These are phyloP conservation scores for Pomacea maculata DNA, from an alignment of 1,140 invertebrate genomes.

Conservation along the genomic window DNA sequence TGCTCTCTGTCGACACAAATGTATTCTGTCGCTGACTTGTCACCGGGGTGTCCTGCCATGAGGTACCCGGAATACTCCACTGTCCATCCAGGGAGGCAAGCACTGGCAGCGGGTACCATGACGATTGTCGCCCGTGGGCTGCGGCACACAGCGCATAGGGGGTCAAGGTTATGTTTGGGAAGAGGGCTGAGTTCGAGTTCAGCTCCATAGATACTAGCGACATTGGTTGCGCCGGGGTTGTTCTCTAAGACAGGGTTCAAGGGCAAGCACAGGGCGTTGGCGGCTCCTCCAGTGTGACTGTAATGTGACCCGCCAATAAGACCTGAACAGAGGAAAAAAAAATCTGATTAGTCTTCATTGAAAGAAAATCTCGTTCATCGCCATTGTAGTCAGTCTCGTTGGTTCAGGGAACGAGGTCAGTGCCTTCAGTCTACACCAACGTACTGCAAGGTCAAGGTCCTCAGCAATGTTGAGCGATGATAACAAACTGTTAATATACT, in stretches of 20 bases:
- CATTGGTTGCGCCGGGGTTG: not conserved
- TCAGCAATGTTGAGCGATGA: too few relatives aligned
- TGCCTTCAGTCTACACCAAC: too few relatives aligned
- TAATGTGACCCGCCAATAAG: slow-evolving; percentile 26
- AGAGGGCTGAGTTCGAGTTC: slow-evolving; percentile 28
- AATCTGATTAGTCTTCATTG: too few relatives aligned
- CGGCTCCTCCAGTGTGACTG: slow-evolving; percentile 9
- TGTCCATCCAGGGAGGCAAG: slow-evolving; percentile 28
- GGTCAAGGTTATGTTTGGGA: slow-evolving; percentile 17
- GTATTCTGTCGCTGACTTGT: slow-evolving; percentile 23
- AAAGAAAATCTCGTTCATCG: too few relatives aligned
- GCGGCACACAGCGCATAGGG: slow-evolving; percentile 32
- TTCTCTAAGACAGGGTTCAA: slow-evolving; percentile 25
- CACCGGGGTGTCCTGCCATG: slow-evolving; percentile 20
- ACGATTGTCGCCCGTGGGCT: slow-evolving; percentile 6
- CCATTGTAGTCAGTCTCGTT: too few relatives aligned
- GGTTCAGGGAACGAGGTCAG: too few relatives aligned
- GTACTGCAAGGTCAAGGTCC: too few relatives aligned
- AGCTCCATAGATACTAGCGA: slow-evolving; percentile 26
- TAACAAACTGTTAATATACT: too few relatives aligned
- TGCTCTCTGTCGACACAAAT: slow-evolving; percentile 36
- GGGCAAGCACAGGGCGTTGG: slow-evolving; percentile 33
- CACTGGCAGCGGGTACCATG: slow-evolving; percentile 32
- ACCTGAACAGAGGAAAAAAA: slow-evolving; percentile 14
- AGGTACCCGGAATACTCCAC: slow-evolving; percentile 38